These are phyloP conservation scores for Apogon hyalosoma DNA, from an alignment of 2,797 vertebrate genomes.

Conservation along the genomic window DNA sequence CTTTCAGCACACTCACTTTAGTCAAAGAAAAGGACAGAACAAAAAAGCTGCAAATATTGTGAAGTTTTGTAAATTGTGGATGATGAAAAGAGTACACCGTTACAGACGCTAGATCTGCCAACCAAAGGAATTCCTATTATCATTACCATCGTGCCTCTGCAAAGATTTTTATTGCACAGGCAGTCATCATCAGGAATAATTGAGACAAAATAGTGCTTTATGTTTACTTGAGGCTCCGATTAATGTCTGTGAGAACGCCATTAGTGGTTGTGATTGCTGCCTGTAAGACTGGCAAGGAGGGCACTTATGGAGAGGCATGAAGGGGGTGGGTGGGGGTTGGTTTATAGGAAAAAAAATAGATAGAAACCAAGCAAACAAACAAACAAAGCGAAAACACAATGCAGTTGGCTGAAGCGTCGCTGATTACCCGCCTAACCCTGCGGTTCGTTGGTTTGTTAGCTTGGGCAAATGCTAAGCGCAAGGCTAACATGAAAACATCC, in stretches of 20 bases:
- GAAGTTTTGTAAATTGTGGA: slow-evolving; percentile 36
- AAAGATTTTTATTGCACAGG: slow-evolving; percentile 46
- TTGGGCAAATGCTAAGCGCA: not conserved
- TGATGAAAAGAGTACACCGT: slow-evolving; percentile 37
- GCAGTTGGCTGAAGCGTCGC: slow-evolving; percentile 32
- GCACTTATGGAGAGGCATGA: slow-evolving; percentile 30
- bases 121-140: slow-evolving; percentile 67
- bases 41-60: slow-evolving; percentile 23
- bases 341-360: slow-evolving; percentile 24
- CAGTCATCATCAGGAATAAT: slow-evolving; percentile 60
- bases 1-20: slow-evolving; percentile 35
- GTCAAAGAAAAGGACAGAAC: not conserved
- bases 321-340: slow-evolving; percentile 33
- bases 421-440: slow-evolving; percentile 27
- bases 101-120: slow-evolving; percentile 41
- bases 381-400: slow-evolving; percentile 45
- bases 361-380: slow-evolving; percentile 27
- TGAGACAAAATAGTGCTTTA: slow-evolving; percentile 55
- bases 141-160: slow-evolving; percentile 60
- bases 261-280: slow-evolving; percentile 63
- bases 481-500: slow-evolving; percentile 11
- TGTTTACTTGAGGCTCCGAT: slow-evolving; percentile 66
- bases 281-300: slow-evolving; percentile 41
- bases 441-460: slow-evolving; percentile 11
- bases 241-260: slow-evolving; percentile 57